These are phyloP conservation scores for Apotomis betuletana DNA, from an alignment of 2,888 invertebrate species.

Conservation along the genomic window DNA sequence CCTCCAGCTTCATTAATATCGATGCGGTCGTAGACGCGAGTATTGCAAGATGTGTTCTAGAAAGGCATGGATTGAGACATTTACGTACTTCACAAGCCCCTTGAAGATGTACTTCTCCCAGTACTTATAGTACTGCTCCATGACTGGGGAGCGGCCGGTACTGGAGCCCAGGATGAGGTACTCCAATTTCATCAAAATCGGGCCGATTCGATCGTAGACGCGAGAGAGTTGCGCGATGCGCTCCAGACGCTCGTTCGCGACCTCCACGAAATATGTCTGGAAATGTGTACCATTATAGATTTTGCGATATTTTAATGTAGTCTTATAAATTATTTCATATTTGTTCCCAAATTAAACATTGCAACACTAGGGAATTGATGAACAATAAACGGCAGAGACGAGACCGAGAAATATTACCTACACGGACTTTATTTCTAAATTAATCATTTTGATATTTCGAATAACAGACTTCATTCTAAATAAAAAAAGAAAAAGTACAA, in stretches of 20 bases:
- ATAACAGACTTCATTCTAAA: no score
- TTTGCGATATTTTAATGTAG: neutral
- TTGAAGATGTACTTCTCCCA: slow-evolving; percentile 92
- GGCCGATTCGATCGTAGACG: slow-evolving; percentile 91
- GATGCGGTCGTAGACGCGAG: no score
- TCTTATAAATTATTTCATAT: no score
- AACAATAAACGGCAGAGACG: no score
- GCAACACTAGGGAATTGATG: no score
- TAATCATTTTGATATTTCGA: no score
- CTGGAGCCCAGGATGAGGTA: slow-evolving; percentile 91
- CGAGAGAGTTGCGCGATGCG: slow-evolving; percentile 87
- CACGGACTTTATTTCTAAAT: no score
- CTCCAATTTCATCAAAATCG: slow-evolving; percentile 93
- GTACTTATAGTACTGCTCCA: slow-evolving; percentile 89
- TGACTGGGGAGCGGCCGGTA: slow-evolving; percentile 88
- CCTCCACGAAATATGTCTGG: slow-evolving; percentile 88
- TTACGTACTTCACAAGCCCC: slow-evolving; percentile 65
- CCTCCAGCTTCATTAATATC: slow-evolving; percentile 92
- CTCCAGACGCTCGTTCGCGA: slow-evolving; percentile 87
- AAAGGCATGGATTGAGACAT: no score
- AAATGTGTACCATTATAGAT: neutral
- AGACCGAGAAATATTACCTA: no score
- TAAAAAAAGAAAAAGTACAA: no score
- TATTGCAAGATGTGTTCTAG: no score
- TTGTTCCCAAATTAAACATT: no score